A percentile compares a stretch with the other conserved stretches of the same genome.
These are phyloP conservation scores for Festucalex cinctus DNA, from an alignment of 2,113 vertebrate genomes.

Conservation along the genomic window DNA sequence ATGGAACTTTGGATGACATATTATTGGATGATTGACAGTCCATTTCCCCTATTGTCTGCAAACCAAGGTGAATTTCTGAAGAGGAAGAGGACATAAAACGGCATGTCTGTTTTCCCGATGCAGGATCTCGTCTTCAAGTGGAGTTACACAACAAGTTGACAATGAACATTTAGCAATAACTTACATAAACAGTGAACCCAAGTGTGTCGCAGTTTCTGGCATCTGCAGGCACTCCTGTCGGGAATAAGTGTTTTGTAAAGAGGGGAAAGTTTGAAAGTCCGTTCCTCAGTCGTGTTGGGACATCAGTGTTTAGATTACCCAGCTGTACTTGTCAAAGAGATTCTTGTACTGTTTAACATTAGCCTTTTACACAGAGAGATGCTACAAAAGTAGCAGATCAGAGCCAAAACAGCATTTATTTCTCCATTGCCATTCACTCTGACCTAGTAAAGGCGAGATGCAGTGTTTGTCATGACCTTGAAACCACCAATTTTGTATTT, in stretches of 20 bases:
- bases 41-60: background rate
- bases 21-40: background rate
- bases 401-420: no score
- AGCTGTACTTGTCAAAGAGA: conserved; percentile 39
- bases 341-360: background rate
- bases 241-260: conserved; percentile 19
- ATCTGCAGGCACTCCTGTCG: conserved; percentile 17
- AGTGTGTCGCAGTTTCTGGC: conserved; percentile 12
- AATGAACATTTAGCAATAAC: conserved; percentile 16
- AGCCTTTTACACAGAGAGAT: no score
- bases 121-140: background rate
- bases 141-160: background rate
- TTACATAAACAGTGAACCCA: conserved; percentile 17
- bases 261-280: conserved; percentile 12
- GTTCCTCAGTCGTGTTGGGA: conserved; percentile 25
- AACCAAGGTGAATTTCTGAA: background rate
- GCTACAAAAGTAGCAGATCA: no score
- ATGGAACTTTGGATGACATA: no score
- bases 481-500: background rate
- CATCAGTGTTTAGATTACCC: conserved; percentile 22
- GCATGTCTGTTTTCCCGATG: background rate
- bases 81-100: background rate
- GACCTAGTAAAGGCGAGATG: no score
- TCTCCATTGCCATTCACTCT: no score
- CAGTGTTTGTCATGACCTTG: background rate